phyloP scores from a whole-genome alignment of 2,888 invertebrate genomes.

The Drosophila meridionalis region DNA sequence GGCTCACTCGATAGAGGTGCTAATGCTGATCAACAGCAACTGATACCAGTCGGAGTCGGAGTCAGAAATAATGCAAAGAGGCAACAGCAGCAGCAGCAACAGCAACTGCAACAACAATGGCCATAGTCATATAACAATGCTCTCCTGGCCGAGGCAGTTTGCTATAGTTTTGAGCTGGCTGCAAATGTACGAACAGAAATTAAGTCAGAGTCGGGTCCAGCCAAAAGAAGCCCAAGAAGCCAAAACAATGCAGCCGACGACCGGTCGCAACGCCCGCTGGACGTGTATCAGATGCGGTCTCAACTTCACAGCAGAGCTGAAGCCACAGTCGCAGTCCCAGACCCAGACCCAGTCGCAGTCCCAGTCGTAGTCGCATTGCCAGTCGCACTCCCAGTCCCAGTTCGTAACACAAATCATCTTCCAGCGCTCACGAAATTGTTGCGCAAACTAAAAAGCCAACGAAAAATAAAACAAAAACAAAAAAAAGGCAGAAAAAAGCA shows the following conservation, averaged over 20 bases:
- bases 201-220: slow-evolving; percentile 68
- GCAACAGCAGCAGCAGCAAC: slow-evolving; percentile 23
- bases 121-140: slow-evolving; percentile 62
- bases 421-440: slow-evolving; percentile 84
- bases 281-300: slow-evolving; percentile 78
- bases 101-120: slow-evolving; percentile 30
- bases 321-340: slow-evolving; percentile 21
- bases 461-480: slow-evolving; percentile 44
- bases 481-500: slow-evolving; percentile 14
- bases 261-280: slow-evolving; percentile 78
- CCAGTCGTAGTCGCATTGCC: slow-evolving; percentile 26
- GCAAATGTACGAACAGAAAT: slow-evolving; percentile 59
- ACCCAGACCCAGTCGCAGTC: slow-evolving; percentile 45
- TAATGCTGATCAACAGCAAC: slow-evolving; percentile 80
- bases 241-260: slow-evolving; percentile 71
- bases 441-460: slow-evolving; percentile 76
- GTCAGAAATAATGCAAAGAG: slow-evolving; percentile 74
- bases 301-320: slow-evolving; percentile 38
- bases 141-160: slow-evolving; percentile 31
- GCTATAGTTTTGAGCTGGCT: slow-evolving; percentile 55
- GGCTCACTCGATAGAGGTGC: slow-evolving; percentile 73
- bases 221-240: slow-evolving; percentile 37
- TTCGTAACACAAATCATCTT: slow-evolving; percentile 82
- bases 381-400: slow-evolving; percentile 59
- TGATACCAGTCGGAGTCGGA: slow-evolving; percentile 56